Conservation (phyloP, 2,797 vertebrate genomes). For the Hyperoplus lanceolatus region DNA sequence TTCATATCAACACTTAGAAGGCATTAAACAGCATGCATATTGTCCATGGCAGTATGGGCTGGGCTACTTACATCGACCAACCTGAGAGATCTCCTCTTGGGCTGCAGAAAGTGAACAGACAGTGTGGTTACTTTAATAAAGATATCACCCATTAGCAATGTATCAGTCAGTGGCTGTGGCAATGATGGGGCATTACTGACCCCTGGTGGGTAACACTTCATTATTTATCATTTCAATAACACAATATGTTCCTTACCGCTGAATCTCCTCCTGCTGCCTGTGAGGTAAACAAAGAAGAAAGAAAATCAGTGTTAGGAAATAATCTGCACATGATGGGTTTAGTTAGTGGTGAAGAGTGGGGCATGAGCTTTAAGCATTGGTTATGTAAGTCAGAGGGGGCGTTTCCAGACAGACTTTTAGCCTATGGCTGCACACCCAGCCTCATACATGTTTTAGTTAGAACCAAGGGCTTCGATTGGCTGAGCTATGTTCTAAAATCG, state of each 20-base stretch:
- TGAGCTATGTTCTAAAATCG: not conserved
- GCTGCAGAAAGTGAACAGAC: constrained; percentile 75
- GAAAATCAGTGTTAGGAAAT: not conserved
- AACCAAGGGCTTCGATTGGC: constrained; percentile 11
- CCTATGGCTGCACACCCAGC: constrained; percentile 25
- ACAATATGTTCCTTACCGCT: constrained; percentile 65
- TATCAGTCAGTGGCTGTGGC: not conserved
- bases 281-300: not conserved
- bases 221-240: constrained; percentile 4
- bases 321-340: not conserved
- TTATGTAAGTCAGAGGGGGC: constrained; percentile 61
- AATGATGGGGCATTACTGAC: constrained; percentile 53
- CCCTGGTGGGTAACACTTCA: constrained; percentile 60
- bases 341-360: not conserved
- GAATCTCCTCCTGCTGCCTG: constrained; percentile 75
- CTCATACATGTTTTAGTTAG: constrained; percentile 31
- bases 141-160: no score
- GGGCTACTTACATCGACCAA: constrained; percentile 89
- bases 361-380: constrained; percentile 21
- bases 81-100: constrained; percentile 91
- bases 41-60: not conserved
- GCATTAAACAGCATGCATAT: not conserved
- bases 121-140: constrained; percentile 21
- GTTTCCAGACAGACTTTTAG: constrained; percentile 31
- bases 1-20: not conserved